Evolutionary conservation across 2,797 vertebrate species (phyloP), one percentile per base, ranked within the genome.

Genomic region (Sphenodon punctatus): DNA sequence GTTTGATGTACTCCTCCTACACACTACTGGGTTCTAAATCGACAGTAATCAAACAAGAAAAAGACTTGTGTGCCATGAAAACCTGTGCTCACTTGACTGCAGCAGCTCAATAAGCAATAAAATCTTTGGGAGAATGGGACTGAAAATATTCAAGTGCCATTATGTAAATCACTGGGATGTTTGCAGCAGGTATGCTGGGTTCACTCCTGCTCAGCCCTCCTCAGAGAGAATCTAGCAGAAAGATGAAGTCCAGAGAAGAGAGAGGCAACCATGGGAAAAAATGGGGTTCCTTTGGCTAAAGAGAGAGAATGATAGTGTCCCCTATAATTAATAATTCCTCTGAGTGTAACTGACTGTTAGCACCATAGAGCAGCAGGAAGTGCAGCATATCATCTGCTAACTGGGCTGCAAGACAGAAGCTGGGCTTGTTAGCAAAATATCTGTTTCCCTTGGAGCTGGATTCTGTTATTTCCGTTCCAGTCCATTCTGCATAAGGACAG

Each of bases 311-410:
- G n/a, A n/a, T n/a, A n/a, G n/a, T n/a, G n/a, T n/a, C n/a, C n/a
- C n/a, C n/a, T n/a, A n/a, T n/a, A n/a, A n/a, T n/a, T n/a, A n/a
- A n/a, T n/a, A n/a, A 48, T 23, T 48, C 25, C 48, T 25, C 46
- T 48, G 36, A 6, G 36, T 41, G 22, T 25, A 46, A 8, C 22
- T 46, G 20, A n/a, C 30, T 45, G 12, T 13, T 46, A 36, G 23
- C 27, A 79, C 48, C 45, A 14, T 51, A 19, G 15, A 82, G 10
- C 6, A 15, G 34, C 43, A 68, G 49, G 25, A 30, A 67, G 23
- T 0, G 0, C 30, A 42, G 58, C 42, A 30, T 32, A 13, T n/a
- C 6, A 38, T 56, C 8, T 7, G 27, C 39, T 66, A 22, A 27
- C 30, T 66, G 68, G 49, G 60, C 43, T 41, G 67, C 34, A 65